phyloP scores from a whole-genome alignment of 2,113 vertebrate species.

The Anguilla japonica region DNA sequence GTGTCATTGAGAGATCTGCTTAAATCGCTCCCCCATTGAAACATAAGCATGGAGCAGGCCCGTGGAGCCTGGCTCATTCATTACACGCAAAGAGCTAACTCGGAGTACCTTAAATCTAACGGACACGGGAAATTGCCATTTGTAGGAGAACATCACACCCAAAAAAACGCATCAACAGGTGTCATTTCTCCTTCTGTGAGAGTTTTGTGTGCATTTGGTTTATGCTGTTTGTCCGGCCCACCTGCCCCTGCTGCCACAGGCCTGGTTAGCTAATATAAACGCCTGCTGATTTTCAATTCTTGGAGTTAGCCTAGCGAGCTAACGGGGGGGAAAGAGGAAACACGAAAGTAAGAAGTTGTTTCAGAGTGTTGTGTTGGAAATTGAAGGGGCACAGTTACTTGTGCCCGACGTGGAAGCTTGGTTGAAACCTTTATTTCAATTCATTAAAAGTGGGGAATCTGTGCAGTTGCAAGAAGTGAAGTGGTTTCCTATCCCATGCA shows the following conservation, averaged over 20 bases:
- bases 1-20: neutral
- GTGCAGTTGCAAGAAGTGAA: neutral
- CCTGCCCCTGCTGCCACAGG: conserved; percentile 59
- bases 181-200: conserved; percentile 28
- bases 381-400: neutral
- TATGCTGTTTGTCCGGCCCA: conserved; percentile 63
- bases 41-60: conserved; percentile 66
- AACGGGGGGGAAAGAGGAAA: neutral
- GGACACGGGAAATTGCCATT: neutral
- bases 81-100: conserved; percentile 27
- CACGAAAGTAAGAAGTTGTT: neutral
- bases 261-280: conserved; percentile 44
- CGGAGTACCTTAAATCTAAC: neutral
- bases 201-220: conserved; percentile 53
- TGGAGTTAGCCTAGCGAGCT: neutral
- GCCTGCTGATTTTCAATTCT: conserved; percentile 35
- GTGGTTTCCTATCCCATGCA: conserved; percentile 36
- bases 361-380: neutral
- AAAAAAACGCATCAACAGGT: conserved; percentile 7
- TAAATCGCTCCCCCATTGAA: conserved; percentile 53
- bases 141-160: neutral
- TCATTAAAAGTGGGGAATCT: neutral
- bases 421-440: neutral
- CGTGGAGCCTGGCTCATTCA: conserved; percentile 52
- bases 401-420: neutral